These are phyloP conservation scores for Echeneis naucrates DNA, from an alignment of 2,797 vertebrate species.

Conservation along the genomic window DNA sequence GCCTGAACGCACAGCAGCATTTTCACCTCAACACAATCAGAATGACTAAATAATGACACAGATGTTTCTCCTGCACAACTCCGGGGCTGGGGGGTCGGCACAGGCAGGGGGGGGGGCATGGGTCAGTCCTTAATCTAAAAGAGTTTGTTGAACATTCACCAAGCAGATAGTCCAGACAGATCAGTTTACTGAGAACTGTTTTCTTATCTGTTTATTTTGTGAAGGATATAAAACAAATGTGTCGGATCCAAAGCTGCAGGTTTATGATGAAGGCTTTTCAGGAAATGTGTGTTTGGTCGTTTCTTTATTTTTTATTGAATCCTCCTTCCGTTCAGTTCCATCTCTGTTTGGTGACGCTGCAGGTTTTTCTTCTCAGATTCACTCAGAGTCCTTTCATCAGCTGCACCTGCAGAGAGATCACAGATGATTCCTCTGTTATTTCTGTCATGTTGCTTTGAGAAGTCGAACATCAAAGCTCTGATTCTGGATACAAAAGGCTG, in stretches of 20 bases:
- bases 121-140: too few species aligned
- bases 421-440: neutral
- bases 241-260: too few species aligned
- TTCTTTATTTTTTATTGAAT: neutral
- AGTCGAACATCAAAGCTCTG: constrained; percentile 28
- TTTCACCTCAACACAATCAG: neutral
- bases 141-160: too few species aligned
- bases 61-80: neutral
- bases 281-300: too few species aligned
- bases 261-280: too few species aligned
- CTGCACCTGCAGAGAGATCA: constrained; percentile 26
- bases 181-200: too few species aligned
- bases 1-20: neutral
- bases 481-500: neutral
- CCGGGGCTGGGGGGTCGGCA: too few species aligned
- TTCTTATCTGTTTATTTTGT: too few species aligned
- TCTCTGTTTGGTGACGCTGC: neutral
- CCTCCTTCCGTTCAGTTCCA: neutral
- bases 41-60: neutral
- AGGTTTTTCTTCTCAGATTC: neutral
- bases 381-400: neutral
- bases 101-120: too few species aligned
- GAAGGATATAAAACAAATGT: too few species aligned
- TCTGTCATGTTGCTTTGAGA: neutral
- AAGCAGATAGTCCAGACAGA: too few species aligned